phyloP scores from a whole-genome alignment of 1,140 invertebrate species.

The Cherax quadricarinatus region DNA sequence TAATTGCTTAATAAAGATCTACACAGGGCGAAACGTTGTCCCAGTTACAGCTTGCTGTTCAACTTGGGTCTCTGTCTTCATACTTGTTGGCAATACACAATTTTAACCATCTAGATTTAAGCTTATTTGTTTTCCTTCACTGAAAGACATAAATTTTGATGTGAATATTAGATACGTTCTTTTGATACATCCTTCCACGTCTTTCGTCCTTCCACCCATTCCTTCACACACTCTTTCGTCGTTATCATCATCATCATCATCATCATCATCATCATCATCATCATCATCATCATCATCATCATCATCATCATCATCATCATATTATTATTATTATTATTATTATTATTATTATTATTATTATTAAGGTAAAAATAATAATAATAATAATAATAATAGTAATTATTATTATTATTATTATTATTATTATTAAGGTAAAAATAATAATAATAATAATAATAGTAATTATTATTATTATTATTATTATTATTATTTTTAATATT shows the following conservation, averaged over 20 bases:
- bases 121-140: no score
- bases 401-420: background rate
- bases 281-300: background rate
- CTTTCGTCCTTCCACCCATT: background rate
- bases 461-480: background rate
- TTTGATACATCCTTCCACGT: background rate
- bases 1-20: no score
- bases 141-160: no score
- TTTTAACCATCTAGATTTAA: no score
- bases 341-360: background rate
- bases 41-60: no score
- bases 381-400: no score
- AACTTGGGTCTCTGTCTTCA: no score
- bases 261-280: constrained; percentile 3
- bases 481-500: background rate
- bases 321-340: background rate
- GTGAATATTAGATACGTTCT: background rate
- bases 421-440: no score
- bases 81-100: no score
- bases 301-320: background rate
- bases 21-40: no score
- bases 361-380: no score
- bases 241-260: background rate
- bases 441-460: no score
- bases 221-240: background rate